Evolutionary conservation across 2,888 invertebrate species (phyloP).

Genomic region (Eutolmus rufibarbis): DNA sequence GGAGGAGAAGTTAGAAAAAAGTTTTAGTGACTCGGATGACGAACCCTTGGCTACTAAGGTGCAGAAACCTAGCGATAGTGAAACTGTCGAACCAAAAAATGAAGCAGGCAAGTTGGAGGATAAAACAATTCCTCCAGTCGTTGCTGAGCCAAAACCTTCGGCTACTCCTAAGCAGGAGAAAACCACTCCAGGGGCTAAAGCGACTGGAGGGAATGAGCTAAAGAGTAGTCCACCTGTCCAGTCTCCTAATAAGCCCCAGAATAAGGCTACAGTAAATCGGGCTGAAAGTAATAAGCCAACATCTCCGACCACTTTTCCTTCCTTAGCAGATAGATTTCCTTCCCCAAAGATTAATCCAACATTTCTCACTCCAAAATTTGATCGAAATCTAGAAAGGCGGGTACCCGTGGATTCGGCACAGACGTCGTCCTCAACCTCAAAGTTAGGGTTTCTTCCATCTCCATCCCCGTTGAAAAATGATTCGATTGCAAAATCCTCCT

Average conservation of each 20-base stretch:
- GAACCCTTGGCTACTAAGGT: conserved; percentile 70
- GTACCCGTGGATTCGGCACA: conserved; percentile 46
- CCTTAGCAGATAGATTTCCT: conserved; percentile 59
- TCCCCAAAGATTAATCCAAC: conserved; percentile 62
- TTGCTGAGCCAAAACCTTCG: neutral
- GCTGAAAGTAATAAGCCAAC: conserved; percentile 54
- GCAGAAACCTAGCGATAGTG: conserved; percentile 52
- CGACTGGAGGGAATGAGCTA: neutral
- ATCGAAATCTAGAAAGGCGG: conserved; percentile 52
- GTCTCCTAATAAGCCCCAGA: conserved; percentile 46
- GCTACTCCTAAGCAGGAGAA: neutral
- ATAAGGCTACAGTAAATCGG: conserved; percentile 40
- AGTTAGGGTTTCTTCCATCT: conserved; percentile 50
- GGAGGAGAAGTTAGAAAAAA: conserved; percentile 58
- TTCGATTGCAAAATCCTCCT: conserved; percentile 6
- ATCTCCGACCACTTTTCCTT: conserved; percentile 59
- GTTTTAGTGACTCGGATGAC: conserved; percentile 72
- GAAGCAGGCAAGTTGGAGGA: neutral
- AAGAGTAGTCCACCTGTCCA: neutral
- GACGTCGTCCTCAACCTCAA: conserved; percentile 13
- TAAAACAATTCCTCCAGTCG: neutral
- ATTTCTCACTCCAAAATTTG: conserved; percentile 61
- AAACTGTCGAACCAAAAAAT: conserved; percentile 41
- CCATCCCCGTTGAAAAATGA: conserved; percentile 55
- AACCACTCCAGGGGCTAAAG: neutral